Evolutionary conservation across 92 coral and sea anemone genomes (phyloP), one percentile per base, ranked within the genome.

Genomic region (Galaxea fascicularis): DNA sequence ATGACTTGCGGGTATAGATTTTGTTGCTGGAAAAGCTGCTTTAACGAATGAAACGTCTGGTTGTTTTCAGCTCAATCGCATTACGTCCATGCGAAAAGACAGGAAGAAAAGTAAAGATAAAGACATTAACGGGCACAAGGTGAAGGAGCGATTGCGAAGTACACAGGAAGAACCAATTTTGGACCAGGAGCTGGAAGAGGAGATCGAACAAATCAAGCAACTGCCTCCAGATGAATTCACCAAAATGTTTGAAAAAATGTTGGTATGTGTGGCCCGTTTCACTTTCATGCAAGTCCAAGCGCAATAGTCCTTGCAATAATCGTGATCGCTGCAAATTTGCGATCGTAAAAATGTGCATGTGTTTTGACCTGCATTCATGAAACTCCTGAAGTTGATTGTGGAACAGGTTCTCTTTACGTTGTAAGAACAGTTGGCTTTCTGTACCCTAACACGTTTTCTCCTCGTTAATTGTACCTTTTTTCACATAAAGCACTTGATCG

Each of bases 161-260:
- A 74, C 94, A 0, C 91, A 85, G 59, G 95, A 92, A 67, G 95
- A 91, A 27, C 95, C 93, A 0, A 51, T 69, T 6, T 80, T 78
- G 27, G 90, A 71, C 18, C 75, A 83, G 56, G 95, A 94, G 73
- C 46, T 82, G 74, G 93, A 85, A 46, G 92, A 90, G 16, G 92
- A 87, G 74, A 74, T 92, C 25, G 94, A 83, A 11, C 88, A 89
- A 21, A 83, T 94, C 28, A 89, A 64, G 64, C 72, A 79, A 27
- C 82, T 90, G 58, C 91, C 89, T 24, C 78, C 80, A 9, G 98
- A 92, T 45, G 95, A 94, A 16, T 94, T 94, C 77, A 91, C 68
- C 86, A 84, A 77, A 79, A 90, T 90, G 77, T 94, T 94, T 82
- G 98, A 94, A 80, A 92, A 89, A 67, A 92, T 94, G 95, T 59